Base-by-base conservation (phyloP, 1,140 invertebrate species). In the Caenorhabditis inopinata region DNA sequence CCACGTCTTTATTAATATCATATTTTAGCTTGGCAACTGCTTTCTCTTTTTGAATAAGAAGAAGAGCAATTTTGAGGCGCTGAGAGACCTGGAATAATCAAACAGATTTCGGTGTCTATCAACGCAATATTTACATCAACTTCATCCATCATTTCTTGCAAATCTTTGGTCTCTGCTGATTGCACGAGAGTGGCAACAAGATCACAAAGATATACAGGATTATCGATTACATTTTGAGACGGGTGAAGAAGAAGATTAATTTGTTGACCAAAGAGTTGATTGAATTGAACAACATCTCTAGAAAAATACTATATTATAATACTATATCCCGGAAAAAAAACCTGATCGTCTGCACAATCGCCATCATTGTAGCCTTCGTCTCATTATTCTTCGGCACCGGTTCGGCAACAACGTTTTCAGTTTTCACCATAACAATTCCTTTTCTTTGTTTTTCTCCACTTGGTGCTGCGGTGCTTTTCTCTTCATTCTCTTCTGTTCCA, bases 131-230 rank as follows among this genome's bases (percentile, higher is more conserved):
- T 92, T 90, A 96, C 95, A 92, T 97, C 93, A 87, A 92, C 93
- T 92, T 99, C 96, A 89, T 98, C 96, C 42, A 99, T 90, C 49
- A 99, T 93, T 89, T 93, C 92, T 88, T 99, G 97, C 16, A 98
- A 90, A 89, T 99, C 97, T 18, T 92, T 89, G 16, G 95, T 92
- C 86, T 97, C 95, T 9, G 94, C 95, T 48, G 93, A 94, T 32
- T 96, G 85, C 21, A 86, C 97, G 42, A 99, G 90, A 3, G 96
- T 95, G 11, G 96, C 96, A 47, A 96, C 96, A 35, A 97, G 91
- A 90, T 99, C 97, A 85, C 95, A 95, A 12, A 99, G 90, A 90
- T 98, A 98, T 23, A 98, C 94, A n/a, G 97, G 97, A 91, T 99
- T 98, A 89, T 99, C 97, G 25, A 97, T 94, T 18, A 98, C 94